phyloP scores from a whole-genome alignment of 2,113 vertebrate genomes.

The Platichthys stellatus region DNA sequence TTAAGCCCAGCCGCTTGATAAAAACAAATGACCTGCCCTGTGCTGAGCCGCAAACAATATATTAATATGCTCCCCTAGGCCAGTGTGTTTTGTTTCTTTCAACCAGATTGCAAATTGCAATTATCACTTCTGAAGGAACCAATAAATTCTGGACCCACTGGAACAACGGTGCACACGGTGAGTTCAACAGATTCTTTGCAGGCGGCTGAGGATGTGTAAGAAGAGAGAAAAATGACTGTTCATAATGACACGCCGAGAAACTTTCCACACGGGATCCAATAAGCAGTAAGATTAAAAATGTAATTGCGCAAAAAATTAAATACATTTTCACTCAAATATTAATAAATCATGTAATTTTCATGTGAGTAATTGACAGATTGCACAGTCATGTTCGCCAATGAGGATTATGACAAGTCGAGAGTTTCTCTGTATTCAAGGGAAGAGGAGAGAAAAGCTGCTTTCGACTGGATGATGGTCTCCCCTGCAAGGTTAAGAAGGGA shows the following conservation, averaged over 20 bases:
- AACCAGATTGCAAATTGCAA: slow-evolving; percentile 55
- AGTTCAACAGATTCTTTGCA: slow-evolving; percentile 39
- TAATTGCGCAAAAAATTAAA: not conserved
- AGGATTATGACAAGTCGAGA: not conserved
- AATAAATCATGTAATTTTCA: not conserved
- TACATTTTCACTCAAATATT: not conserved
- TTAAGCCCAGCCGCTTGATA: slow-evolving; percentile 36
- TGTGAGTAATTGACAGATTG: not conserved
- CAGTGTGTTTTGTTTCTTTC: slow-evolving; percentile 39
- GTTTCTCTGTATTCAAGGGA: slow-evolving; percentile 1
- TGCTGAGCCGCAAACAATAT: slow-evolving; percentile 48
- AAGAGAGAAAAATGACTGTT: slow-evolving; percentile 12
- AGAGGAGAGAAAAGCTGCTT: not conserved
- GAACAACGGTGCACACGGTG: slow-evolving; percentile 35
- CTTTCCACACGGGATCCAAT: not conserved
- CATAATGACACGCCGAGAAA: not conserved
- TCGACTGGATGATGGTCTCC: not conserved
- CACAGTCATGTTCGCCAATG: not conserved
- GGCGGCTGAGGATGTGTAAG: not conserved
- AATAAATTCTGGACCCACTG: slow-evolving; percentile 48
- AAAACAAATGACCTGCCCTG: slow-evolving; percentile 59
- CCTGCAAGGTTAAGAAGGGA: not conserved
- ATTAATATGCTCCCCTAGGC: slow-evolving; percentile 50
- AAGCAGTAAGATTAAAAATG: not conserved
- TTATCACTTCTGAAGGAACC: slow-evolving; percentile 57